Evolutionary conservation across 2,888 invertebrate species (phyloP).

Genomic region (Caenorhabditis macrosperma): DNA sequence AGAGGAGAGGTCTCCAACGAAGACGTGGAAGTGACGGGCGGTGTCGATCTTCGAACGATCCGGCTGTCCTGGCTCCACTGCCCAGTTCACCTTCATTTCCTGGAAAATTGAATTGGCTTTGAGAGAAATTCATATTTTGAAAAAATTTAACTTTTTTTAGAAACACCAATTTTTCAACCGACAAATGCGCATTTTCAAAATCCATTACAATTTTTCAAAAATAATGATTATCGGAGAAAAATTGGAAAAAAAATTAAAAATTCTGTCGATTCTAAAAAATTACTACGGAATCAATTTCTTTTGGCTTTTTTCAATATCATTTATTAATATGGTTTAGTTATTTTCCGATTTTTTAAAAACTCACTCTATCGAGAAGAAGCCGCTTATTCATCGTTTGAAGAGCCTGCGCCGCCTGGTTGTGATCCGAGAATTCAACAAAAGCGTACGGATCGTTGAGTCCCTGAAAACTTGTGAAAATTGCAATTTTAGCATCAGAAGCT

Average conservation of each 20-base stretch:
- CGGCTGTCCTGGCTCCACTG: constrained; percentile 95
- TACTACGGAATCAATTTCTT: no score
- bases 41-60: constrained; percentile 84
- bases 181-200: neutral
- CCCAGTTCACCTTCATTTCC: constrained; percentile 99
- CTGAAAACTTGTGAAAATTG: constrained; percentile 82
- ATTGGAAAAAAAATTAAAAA: no score
- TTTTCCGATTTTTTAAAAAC: constrained; percentile 13
- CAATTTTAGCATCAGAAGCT: neutral
- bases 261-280: no score
- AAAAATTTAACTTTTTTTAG: neutral
- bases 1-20: constrained; percentile 98
- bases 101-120: constrained; percentile 77
- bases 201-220: no score
- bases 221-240: no score
- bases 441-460: constrained; percentile 99
- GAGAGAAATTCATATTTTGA: neutral
- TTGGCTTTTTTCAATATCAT: no score
- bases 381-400: constrained; percentile 99
- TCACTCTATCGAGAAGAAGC: constrained; percentile 91
- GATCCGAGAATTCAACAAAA: constrained; percentile 97
- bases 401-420: constrained; percentile 95
- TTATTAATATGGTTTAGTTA: no score
- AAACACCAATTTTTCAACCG: neutral
- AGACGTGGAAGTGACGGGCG: constrained; percentile 98